Evolutionary conservation across 2,888 invertebrate species (phyloP).

Genomic region (Lamellibrachia satsuma): DNA sequence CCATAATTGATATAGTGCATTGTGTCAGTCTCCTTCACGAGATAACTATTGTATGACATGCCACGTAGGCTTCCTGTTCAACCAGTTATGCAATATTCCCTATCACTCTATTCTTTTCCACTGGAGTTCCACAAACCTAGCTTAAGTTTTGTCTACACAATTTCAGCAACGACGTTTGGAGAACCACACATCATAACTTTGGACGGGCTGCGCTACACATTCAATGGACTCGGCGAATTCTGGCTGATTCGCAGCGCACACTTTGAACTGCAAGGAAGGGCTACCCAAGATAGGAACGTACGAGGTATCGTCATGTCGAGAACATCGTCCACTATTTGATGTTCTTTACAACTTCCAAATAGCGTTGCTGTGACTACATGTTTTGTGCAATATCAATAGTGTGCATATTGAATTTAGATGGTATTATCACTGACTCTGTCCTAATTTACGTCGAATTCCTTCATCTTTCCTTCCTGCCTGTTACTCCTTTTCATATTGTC

Average conservation of each 20-base stretch:
- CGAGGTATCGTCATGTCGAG: background rate
- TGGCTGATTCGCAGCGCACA: background rate
- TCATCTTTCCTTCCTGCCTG: too few relatives aligned
- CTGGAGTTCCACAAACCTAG: background rate
- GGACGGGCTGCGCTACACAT: background rate
- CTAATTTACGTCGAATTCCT: too few relatives aligned
- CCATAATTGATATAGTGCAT: too few relatives aligned
- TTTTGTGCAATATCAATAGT: too few relatives aligned
- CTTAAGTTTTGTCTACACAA: background rate
- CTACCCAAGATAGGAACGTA: background rate
- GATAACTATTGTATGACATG: too few relatives aligned
- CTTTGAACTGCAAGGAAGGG: background rate
- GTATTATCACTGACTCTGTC: too few relatives aligned
- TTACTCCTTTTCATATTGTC: too few relatives aligned
- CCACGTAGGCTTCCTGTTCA: too few relatives aligned
- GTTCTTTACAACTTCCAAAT: background rate
- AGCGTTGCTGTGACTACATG: background rate
- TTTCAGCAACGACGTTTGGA: background rate
- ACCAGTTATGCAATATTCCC: too few relatives aligned
- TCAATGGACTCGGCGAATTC: slow-evolving; percentile 4
- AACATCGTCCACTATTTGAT: background rate
- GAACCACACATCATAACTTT: background rate
- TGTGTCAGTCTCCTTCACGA: too few relatives aligned
- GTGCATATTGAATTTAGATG: too few relatives aligned
- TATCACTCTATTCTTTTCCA: too few relatives aligned